Evolutionary conservation across 1,140 invertebrate genomes (phyloP).

Genomic region (Calliphora vicina): DNA sequence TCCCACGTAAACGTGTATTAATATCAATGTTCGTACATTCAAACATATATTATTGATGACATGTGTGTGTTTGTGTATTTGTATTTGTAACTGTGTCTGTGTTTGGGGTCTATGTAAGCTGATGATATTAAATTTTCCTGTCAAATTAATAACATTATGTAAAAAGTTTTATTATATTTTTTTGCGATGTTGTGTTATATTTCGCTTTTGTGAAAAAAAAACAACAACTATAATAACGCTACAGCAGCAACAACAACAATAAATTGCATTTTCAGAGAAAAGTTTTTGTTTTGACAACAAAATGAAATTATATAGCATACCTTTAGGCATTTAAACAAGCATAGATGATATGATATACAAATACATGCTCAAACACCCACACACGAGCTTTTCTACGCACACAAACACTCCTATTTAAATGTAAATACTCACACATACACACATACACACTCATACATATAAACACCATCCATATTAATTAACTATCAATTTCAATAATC

Average conservation of each 20-base stretch:
- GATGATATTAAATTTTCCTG: slow-evolving; percentile 32
- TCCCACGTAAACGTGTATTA: not conserved
- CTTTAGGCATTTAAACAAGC: slow-evolving; percentile 27
- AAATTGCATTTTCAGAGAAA: slow-evolving; percentile 22
- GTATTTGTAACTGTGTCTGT: not conserved
- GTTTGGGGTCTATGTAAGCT: not conserved
- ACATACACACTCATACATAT: not conserved
- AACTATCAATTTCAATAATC: slow-evolving; percentile 34
- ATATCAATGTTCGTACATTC: not conserved
- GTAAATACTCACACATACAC: not conserved
- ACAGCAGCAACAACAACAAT: not conserved
- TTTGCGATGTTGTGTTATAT: not conserved
- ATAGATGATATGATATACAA: slow-evolving; percentile 33
- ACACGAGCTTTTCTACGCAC: slow-evolving; percentile 41
- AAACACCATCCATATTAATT: slow-evolving; percentile 24
- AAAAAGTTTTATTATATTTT: not conserved
- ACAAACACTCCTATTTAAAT: slow-evolving; percentile 5
- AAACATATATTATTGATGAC: slow-evolving; percentile 9
- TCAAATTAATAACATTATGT: slow-evolving; percentile 33
- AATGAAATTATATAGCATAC: slow-evolving; percentile 34
- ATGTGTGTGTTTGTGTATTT: not conserved
- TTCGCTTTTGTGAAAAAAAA: not conserved
- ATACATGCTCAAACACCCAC: not conserved
- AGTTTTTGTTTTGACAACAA: slow-evolving; percentile 28
- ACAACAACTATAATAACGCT: not conserved